A percentile compares a stretch with the other conserved stretches of the same genome.
Evolutionary conservation across 2,888 invertebrate species (phyloP).

Genomic region (Drosophila recens): DNA sequence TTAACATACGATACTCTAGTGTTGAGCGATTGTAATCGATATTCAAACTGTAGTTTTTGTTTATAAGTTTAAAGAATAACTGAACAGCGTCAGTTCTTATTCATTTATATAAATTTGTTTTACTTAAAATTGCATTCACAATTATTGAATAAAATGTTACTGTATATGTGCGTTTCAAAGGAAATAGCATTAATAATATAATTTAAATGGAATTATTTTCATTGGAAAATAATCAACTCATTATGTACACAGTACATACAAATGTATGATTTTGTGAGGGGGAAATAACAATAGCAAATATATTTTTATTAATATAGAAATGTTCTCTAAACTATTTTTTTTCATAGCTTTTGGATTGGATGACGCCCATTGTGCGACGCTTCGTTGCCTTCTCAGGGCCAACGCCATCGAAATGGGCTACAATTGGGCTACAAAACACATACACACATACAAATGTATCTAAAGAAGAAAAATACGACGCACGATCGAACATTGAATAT

Average conservation of each 20-base stretch:
- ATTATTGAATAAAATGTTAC: background rate
- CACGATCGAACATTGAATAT: conserved; percentile 48
- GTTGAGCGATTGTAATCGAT: conserved; percentile 6
- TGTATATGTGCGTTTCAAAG: background rate
- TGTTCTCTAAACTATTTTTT: conserved; percentile 22
- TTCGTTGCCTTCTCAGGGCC: conserved; percentile 58
- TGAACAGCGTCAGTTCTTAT: background rate
- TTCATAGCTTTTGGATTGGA: conserved; percentile 20
- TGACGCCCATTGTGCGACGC: conserved; percentile 69
- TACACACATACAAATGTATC: conserved; percentile 14
- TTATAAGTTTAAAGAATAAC: background rate
- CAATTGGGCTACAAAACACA: conserved; percentile 65
- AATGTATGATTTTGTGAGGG: background rate
- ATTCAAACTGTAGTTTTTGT: conserved; percentile 4
- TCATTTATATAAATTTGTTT: no score
- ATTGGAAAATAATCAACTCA: conserved; percentile 28
- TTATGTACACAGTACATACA: conserved; percentile 17
- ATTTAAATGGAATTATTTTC: conserved; percentile 30
- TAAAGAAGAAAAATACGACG: conserved; percentile 25
- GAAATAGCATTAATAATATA: conserved; percentile 25
- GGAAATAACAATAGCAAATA: conserved; percentile 23
- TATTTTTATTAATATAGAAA: conserved; percentile 12
- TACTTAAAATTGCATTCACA: no score
- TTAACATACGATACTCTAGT: conserved; percentile 2
- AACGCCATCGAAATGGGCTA: conserved; percentile 67